Percentiles rank a stretch among this genome's conserved stretches.
Conservation (phyloP, 1,140 invertebrate species). For the Zaprionus tsacasi region DNA sequence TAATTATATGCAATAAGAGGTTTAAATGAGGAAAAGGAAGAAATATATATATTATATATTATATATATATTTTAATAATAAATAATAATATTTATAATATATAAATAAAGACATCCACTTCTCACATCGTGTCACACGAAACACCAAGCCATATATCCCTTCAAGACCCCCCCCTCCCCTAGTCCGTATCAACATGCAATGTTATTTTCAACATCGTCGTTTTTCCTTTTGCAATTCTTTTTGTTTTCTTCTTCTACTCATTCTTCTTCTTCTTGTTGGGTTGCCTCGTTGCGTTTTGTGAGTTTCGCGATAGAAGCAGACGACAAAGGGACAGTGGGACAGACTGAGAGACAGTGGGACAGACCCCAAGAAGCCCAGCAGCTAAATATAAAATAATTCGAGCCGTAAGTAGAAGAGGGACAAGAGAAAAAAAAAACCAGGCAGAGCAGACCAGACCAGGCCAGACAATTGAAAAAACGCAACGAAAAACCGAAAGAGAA, state of each 20-base stretch:
- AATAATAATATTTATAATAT: too few relatives aligned
- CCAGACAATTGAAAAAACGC: constrained; percentile 48
- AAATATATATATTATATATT: too few relatives aligned
- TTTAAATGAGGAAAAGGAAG: too few relatives aligned
- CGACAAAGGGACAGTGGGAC: not conserved
- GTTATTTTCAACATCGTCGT: constrained; percentile 9
- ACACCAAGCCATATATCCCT: constrained; percentile 36
- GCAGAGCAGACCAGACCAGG: too few relatives aligned
- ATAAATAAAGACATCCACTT: constrained; percentile 11
- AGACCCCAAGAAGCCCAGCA: constrained; percentile 33
- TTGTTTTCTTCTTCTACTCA: constrained; percentile 3
- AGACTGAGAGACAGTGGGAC: constrained; percentile 20
- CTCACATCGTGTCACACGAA: constrained; percentile 49
- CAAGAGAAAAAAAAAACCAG: constrained; percentile 15
- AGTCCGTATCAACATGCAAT: too few relatives aligned
- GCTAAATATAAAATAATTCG: constrained; percentile 51
- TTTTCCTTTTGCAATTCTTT: too few relatives aligned
- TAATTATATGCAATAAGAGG: too few relatives aligned
- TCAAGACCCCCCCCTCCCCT: too few relatives aligned
- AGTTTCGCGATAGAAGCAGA: constrained; percentile 13
- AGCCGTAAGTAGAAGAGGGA: constrained; percentile 11
- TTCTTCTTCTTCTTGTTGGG: constrained; percentile 13
- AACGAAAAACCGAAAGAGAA: constrained; percentile 36
- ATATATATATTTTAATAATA: too few relatives aligned
- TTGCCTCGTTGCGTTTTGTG: constrained; percentile 38